A percentile compares a stretch with the other conserved stretches of the same genome.
Evolutionary conservation across 2,888 invertebrate species (phyloP).

Genomic region (Epinotia brunnichana): DNA sequence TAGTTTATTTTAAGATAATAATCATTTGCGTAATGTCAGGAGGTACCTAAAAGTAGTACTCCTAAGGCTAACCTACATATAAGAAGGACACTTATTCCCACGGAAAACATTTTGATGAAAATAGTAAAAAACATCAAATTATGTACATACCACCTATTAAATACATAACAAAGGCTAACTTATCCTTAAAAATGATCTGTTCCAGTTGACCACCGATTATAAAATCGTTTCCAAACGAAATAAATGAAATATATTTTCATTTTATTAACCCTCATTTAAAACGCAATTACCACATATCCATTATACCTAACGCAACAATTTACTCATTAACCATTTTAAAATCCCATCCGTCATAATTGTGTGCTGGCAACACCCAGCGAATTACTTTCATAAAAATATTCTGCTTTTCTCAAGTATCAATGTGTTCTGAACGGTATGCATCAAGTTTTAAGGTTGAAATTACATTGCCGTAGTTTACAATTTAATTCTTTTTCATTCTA

Average conservation of each 20-base stretch:
- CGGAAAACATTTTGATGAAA: too few relatives aligned
- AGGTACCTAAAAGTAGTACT: too few relatives aligned
- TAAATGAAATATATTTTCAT: not conserved
- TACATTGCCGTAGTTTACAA: not conserved
- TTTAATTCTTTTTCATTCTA: conserved; percentile 11
- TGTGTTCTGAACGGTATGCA: not conserved
- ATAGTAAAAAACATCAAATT: too few relatives aligned
- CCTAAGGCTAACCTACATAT: too few relatives aligned
- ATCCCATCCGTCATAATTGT: conserved; percentile 51
- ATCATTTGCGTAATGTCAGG: too few relatives aligned
- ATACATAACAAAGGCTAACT: too few relatives aligned
- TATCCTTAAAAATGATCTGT: not conserved
- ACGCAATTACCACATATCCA: conserved; percentile 31
- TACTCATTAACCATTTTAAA: conserved; percentile 44
- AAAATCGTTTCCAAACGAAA: not conserved
- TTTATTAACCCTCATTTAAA: conserved; percentile 17
- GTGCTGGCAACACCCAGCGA: conserved; percentile 40
- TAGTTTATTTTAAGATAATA: too few relatives aligned
- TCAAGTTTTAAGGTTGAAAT: not conserved
- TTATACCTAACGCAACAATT: conserved; percentile 37
- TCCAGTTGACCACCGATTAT: not conserved
- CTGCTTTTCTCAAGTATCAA: not conserved
- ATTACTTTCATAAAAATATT: not conserved
- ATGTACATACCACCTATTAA: too few relatives aligned
- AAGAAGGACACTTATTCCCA: too few relatives aligned